Evolutionary conservation across 2,113 vertebrate genomes (phyloP).

Genomic region (Pseudopodoces humilis): DNA sequence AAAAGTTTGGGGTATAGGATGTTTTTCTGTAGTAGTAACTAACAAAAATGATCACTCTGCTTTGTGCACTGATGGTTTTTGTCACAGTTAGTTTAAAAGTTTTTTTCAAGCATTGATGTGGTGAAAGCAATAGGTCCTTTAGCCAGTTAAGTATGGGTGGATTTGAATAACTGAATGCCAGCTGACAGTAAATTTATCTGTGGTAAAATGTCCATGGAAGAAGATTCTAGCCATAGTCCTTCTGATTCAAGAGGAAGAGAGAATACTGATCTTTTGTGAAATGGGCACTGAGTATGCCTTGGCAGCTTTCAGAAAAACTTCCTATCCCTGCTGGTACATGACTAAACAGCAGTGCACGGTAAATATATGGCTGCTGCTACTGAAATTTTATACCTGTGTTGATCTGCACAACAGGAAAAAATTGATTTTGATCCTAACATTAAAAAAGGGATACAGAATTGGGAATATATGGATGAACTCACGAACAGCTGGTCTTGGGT

Average conservation of each 20-base stretch:
- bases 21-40: not conserved
- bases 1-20: not conserved
- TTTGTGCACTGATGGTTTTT: not conserved
- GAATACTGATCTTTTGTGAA: not conserved
- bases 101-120: not conserved
- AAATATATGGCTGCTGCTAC: not conserved
- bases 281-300: not conserved
- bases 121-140: not conserved
- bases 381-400: not conserved
- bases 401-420: not conserved
- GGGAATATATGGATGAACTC: not conserved
- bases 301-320: not conserved
- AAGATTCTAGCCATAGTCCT: not conserved
- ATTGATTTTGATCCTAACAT: not conserved
- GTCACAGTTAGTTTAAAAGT: not conserved
- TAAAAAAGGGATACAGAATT: not conserved
- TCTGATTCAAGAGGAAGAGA: not conserved
- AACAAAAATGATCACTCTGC: not conserved
- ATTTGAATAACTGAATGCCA: not conserved
- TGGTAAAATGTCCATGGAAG: not conserved
- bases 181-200: not conserved
- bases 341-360: not conserved
- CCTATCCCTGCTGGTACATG: not conserved
- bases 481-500: not conserved
- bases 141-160: not conserved